phyloP scores from a whole-genome alignment of 2,888 invertebrate species.

The Crocallis elinguaria region DNA sequence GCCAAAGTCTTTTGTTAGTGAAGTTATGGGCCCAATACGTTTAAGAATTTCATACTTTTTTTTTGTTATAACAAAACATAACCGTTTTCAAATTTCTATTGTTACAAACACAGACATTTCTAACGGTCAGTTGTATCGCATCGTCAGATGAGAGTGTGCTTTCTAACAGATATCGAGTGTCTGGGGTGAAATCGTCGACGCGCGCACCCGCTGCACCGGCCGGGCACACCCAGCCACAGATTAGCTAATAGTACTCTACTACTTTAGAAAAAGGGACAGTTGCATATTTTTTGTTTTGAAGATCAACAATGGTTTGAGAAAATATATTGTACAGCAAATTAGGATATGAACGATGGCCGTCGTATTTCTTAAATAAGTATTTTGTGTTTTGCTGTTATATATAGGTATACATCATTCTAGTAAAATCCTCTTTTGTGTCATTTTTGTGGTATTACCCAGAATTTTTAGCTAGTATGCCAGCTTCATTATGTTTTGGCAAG shows the following conservation, averaged over 20 bases:
- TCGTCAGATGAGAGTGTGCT: constrained; percentile 72
- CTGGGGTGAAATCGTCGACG: constrained; percentile 70
- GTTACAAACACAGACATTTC: constrained; percentile 45
- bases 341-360: too few species aligned
- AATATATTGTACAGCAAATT: too few species aligned
- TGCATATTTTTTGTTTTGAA: too few species aligned
- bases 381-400: too few species aligned
- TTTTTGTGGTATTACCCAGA: too few species aligned
- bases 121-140: constrained; percentile 56
- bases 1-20: neutral
- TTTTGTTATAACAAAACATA: constrained; percentile 5
- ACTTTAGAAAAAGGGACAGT: too few species aligned
- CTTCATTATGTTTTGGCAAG: too few species aligned
- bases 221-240: constrained; percentile 17
- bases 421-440: too few species aligned
- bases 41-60: neutral
- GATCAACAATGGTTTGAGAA: too few species aligned
- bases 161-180: constrained; percentile 73
- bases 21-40: neutral
- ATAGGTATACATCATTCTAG: too few species aligned
- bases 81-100: constrained; percentile 17
- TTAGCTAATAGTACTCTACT: neutral
- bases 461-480: too few species aligned
- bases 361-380: too few species aligned
- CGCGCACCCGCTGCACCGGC: constrained; percentile 28